Base-by-base conservation (phyloP, 2,888 invertebrate species). In the Meta bourneti region DNA sequence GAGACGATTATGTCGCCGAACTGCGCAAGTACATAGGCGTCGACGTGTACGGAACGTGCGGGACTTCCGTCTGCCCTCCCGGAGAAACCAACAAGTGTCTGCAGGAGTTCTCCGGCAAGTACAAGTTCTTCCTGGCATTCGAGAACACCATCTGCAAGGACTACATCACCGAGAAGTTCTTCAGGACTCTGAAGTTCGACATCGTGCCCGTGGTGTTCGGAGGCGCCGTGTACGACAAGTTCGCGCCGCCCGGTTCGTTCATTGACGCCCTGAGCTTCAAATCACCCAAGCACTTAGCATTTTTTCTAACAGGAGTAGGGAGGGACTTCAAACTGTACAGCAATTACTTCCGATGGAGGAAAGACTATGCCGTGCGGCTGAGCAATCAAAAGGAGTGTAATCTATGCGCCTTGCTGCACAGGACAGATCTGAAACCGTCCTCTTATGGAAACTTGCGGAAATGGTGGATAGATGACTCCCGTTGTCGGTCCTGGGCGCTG, bases 81-180 rank as follows among this genome's bases (percentile, higher is more conserved):
- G 78, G 80, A 9, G 77, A 94, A 94, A 0, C 93, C 94, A 93
- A 94, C 71, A 93, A 94, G 81, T 95, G 95, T 90, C 94, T 94
- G 91, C 80, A 94, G 11, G 94, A 94, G 93, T 94, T 95, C 82
- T 94, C 94, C 89, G 94, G 93, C 52, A 83, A 87, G 48, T 95
- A 95, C 93, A 94, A 94, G 82, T 95, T 95, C 90, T 95, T 95
- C 90, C 93, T 95, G 49, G 93, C 95, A 0, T 95, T 95, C 90
- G 95, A 95, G 93, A 95, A 95, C 93, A 94, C 95, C 54, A 94
- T 95, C 93, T 95, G 95, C 93, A 93, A 94, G 85, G 95, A 95
- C 93, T 95, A 95, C 92, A 94, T 95, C 16, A 94, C 95, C n/a
- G 95, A 95, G 93, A 95, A 95, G 92, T 94, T 95, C 90, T 95